Evolutionary conservation across 2,888 invertebrate species (phyloP).

Genomic region (Drosophila formosana): DNA sequence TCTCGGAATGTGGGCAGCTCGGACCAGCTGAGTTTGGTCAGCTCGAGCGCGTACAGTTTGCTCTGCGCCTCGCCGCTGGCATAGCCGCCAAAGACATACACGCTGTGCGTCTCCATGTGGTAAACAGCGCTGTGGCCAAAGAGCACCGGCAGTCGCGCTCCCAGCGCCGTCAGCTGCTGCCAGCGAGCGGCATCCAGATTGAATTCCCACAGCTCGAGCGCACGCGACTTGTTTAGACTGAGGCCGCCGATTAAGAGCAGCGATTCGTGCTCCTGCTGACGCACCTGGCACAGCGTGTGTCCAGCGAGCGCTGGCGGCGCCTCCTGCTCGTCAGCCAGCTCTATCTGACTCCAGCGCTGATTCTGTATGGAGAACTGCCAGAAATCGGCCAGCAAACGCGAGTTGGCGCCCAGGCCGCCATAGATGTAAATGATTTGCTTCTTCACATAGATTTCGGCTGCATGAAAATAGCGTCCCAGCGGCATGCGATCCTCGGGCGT

Average conservation of each 20-base stretch:
- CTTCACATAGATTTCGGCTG: conserved; percentile 93
- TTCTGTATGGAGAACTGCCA: conserved; percentile 96
- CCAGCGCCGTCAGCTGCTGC: conserved; percentile 89
- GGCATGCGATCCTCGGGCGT: conserved; percentile 95
- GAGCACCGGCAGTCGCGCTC: conserved; percentile 89
- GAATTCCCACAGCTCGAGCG: conserved; percentile 91
- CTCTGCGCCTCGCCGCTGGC: conserved; percentile 90
- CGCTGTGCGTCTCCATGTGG: conserved; percentile 91
- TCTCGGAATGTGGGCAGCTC: conserved; percentile 90
- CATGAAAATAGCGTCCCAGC: conserved; percentile 95
- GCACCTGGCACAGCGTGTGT: conserved; percentile 93
- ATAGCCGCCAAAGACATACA: conserved; percentile 96
- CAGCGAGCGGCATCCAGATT: conserved; percentile 91
- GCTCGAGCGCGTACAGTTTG: conserved; percentile 91
- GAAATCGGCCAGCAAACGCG: conserved; percentile 91
- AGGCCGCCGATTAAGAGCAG: conserved; percentile 95
- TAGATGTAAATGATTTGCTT: conserved; percentile 94
- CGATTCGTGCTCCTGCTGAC: conserved; percentile 90
- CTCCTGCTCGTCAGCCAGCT: conserved; percentile 74
- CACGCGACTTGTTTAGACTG: conserved; percentile 85
- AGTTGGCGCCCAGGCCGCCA: conserved; percentile 89
- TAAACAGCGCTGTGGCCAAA: conserved; percentile 96
- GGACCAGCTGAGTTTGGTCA: conserved; percentile 91
- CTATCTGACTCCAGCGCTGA: conserved; percentile 92
- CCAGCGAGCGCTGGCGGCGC: conserved; percentile 92